Conservation (phyloP, 2,888 invertebrate genomes). For the Calliphora vomitoria region DNA sequence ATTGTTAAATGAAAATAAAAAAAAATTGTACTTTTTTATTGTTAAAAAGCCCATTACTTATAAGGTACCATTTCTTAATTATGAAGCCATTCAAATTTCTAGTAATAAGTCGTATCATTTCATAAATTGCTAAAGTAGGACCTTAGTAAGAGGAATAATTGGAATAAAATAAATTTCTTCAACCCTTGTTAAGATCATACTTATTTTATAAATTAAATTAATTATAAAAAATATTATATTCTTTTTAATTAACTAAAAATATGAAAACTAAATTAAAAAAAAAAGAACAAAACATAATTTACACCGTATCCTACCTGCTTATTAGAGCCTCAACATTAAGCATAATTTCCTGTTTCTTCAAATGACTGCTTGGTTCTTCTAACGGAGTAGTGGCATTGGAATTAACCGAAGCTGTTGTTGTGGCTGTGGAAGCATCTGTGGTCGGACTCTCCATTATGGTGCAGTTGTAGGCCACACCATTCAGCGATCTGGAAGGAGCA, state of each 20-base stretch:
- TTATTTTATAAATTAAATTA: neutral
- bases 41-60: constrained; percentile 27
- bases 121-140: constrained; percentile 23
- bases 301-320: constrained; percentile 83
- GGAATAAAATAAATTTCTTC: neutral
- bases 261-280: neutral
- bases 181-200: neutral
- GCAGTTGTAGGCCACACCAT: constrained; percentile 74
- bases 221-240: neutral
- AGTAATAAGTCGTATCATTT: constrained; percentile 53
- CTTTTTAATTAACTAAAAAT: no score
- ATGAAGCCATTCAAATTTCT: constrained; percentile 68
- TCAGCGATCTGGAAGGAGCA: constrained; percentile 80
- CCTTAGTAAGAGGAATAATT: constrained; percentile 3
- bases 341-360: constrained; percentile 79
- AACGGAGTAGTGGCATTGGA: constrained; percentile 71
- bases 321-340: constrained; percentile 81
- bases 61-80: constrained; percentile 60
- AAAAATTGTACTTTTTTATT: constrained; percentile 56
- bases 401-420: constrained; percentile 74
- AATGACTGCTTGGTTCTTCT: constrained; percentile 71
- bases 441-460: constrained; percentile 72
- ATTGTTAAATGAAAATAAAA: constrained; percentile 26
- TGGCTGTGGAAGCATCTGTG: constrained; percentile 74
- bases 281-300: constrained; percentile 70